phyloP scores from a whole-genome alignment of 1,140 invertebrate species.

The Drosophila nannoptera region DNA sequence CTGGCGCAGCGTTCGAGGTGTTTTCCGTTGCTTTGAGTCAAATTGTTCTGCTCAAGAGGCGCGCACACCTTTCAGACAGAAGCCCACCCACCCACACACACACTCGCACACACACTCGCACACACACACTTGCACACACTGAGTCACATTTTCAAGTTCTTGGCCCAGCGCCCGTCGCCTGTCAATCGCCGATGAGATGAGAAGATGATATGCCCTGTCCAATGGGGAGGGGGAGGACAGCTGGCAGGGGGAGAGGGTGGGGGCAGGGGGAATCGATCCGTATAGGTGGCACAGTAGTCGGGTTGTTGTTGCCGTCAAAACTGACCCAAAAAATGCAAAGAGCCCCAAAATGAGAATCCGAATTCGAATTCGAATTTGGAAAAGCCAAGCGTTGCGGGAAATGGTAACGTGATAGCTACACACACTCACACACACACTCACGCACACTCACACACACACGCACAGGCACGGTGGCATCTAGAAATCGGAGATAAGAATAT shows the following conservation, averaged over 20 bases:
- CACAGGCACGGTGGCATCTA: not conserved
- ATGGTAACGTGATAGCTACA: slow-evolving; percentile 58
- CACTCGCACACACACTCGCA: slow-evolving; percentile 4
- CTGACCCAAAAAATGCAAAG: slow-evolving; percentile 69
- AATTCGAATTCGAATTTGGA: slow-evolving; percentile 45
- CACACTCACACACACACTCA: not conserved
- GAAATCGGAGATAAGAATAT: slow-evolving; percentile 48
- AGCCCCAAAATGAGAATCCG: slow-evolving; percentile 26
- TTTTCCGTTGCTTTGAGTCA: slow-evolving; percentile 17
- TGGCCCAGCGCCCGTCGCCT: slow-evolving; percentile 65
- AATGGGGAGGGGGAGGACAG: not conserved
- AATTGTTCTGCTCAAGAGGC: slow-evolving; percentile 16
- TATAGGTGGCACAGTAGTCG: slow-evolving; percentile 17
- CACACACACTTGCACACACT: not conserved
- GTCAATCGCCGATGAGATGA: slow-evolving; percentile 33
- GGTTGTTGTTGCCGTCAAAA: slow-evolving; percentile 57
- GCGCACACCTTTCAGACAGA: slow-evolving; percentile 27
- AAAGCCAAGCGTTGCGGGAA: no score
- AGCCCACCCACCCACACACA: slow-evolving; percentile 16
- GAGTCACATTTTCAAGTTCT: slow-evolving; percentile 63
- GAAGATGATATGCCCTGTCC: slow-evolving; percentile 27
- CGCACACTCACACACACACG: not conserved
- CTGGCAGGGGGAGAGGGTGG: not conserved
- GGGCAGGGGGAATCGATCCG: slow-evolving; percentile 42
- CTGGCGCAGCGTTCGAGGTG: slow-evolving; percentile 1